Evolutionary conservation across 2,888 invertebrate species (phyloP), one percentile per base, ranked within the genome.

Genomic region (Meteorus colon): DNA sequence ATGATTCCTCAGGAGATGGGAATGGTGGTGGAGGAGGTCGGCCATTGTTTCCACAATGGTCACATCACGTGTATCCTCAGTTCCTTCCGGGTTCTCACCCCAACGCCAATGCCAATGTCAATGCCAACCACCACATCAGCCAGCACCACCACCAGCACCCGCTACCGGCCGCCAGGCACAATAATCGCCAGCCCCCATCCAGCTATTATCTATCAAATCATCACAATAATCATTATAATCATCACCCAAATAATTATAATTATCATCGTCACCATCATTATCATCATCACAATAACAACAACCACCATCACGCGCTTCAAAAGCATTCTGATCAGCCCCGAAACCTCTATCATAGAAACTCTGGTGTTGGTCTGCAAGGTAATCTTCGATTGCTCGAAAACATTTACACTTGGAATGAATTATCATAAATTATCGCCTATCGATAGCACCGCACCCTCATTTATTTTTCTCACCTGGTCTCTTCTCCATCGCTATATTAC

Each of bases 41-140:
- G 89, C 96, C 96, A 86, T 93, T 96, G 90, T 97, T 97, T 91
- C 96, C 96, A 85, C 96, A 97, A 92, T 97, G 97, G 96, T 96
- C 96, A 86, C 96, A 96, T 92, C 96, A 96, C 92, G 96, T 97
- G 89, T 96, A 96, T 91, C 96, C 97, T 86, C 96, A 97, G 93
- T 97, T 96, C 92, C 93, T 97, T 90, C 96, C 96, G 88, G 96
- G 96, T 90, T 95, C 96, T 91, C 96, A 96, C 92, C 95, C 96
- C 86, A 94, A 93, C 89, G 93, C 93, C 84, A 90, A 89, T 85
- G 89, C 89, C 85, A 91, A 91, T 84, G 90, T 90, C 84, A 92
- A 92, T 88, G 91, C 91, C 85, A 88, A 89, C 87, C 90, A 89
- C 87, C 90, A 89, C 86, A 90, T 89, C 84, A 89, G 89, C 84